Evolutionary conservation across 2,888 invertebrate species (phyloP), one percentile per base, ranked within the genome.

Genomic region (Cosmorhoe ocellata): DNA sequence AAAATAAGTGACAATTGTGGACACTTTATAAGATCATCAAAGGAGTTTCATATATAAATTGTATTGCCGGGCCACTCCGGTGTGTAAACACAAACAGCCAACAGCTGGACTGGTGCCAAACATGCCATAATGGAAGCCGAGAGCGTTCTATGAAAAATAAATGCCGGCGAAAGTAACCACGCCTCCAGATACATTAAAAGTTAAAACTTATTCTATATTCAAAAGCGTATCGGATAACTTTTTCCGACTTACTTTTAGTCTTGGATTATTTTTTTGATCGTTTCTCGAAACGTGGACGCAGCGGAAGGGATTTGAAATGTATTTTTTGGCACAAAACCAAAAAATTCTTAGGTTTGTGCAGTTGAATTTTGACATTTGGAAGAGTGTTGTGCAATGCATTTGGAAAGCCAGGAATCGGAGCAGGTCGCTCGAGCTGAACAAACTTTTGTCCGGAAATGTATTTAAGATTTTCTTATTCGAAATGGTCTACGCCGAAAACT

Each of bases 41-140:
- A 54, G 56, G 38, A 39, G 48, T 41, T 56, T 52, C 47, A 39
- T 55, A 51, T 57, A 53, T 50, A 61, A 54, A 56, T 30, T 51
- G 38, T 43, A 50, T 45, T 34, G 54, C 41, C 46, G 51, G 24
- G 58, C 63, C 67, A 74, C 74, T 76, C 61, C 48, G 63, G 30
- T 45, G 63, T 33, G 56, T 65, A 77, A 76, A 76, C 74, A 76
- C 64, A 69, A 68, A 70, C 71, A 67, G 50, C 31, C 49, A 49
- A 37, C 45, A 42, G 5, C 55, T 76, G 77, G 75, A 67, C 47
- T 22, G 26, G 37, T 42, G 77, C 77, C 77, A 76, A 71, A 59
- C 51, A 50, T 48, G 58, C 59, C 60, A 66, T 70, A 72, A 73
- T 66, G 64, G 62, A 56, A 55, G 49, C 42, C 42, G 53, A 57